Base-by-base conservation (phyloP, 2,113 vertebrate genomes). In the Deroptyus accipitrinus region DNA sequence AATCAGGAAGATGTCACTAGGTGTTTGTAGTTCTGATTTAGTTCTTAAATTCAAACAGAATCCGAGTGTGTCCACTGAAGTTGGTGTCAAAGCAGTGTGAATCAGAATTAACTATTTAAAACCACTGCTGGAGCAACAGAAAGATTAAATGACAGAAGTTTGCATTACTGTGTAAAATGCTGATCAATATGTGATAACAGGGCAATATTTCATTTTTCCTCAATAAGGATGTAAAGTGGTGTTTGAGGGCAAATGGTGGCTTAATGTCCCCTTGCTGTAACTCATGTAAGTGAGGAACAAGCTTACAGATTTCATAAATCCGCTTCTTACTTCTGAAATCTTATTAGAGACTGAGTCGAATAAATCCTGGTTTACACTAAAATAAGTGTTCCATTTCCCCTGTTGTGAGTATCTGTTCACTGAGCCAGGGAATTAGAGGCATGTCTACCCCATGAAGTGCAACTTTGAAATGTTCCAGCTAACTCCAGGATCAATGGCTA, bases 251-350 rank as follows among this genome's bases (percentile, higher is more conserved):
- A 92, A 86, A 81, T 70, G 15, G 11, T 19, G 6, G 20, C 33
- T 90, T 90, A 70, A 20, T 20, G 17, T 51, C 83, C 27, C 48
- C 20, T 86, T 81, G 25, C 42, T 90, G 2, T 28, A 83, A 90
- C 41, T 90, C 49, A 42, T 63, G 20, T 55, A 92, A 87, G 35
- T 61, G 79, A 80, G 31, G 61, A 93, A 81, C 46, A 92, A 93
- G 35, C 49, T 79, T 66, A 37, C 27, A 87, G 83, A 73, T 95
- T 89, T 91, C 41, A 87, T 84, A 94, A 95, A 96, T 89, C 74
- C 74, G 80, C 51, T 73, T 94, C 90, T 96, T 91, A 33, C 51
- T 95, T 69, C 54, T 67, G 79, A 86, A 96, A 96, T 93, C 90
- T 68, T 93, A 72, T 93, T 97, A 90, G 30, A 64, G 54, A 46